Base-by-base conservation (phyloP, 2,113 vertebrate species). In the Hiodon tergisus region DNA sequence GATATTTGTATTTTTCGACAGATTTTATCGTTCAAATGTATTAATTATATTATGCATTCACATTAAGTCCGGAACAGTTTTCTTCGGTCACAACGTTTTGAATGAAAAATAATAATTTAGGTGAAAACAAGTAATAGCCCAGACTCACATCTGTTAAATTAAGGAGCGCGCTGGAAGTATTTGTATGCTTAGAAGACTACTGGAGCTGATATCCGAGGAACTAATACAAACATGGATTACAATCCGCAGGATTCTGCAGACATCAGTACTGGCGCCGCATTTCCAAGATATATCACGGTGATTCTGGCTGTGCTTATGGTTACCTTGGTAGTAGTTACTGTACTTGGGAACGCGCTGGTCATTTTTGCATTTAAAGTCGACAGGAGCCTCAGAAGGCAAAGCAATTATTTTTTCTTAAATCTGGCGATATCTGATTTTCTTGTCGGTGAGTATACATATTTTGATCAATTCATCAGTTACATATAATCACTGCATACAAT, bases 361-460 rank as follows among this genome's bases (percentile, higher is more conserved):
- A 94, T 96, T 79, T 80, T 94, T 69, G 94, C 93, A 57, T 96
- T 98, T 76, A 80, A 92, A 78, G 80, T 91, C 86, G 94, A 97
- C 87, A 93, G 91, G 83, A 95, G 90, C 76, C 92, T 96, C 71
- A 91, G 95, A 77, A 93, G 89, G 69, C 89, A 90, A 62, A 95
- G 92, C 77, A 96, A 93, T 84, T 96, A 93, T 63, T 95, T 91
- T 86, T 90, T 95, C 59, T 81, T 95, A 63, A 98, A 98, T 80
- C 89, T 97, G 84, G 95, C 94, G 13, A 88, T 96, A 84, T 94
- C 94, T 58, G 95, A 97, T 88, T 95, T 97, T 84, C 92, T 94
- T 47, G 93, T 96, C 17, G 94, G 94, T 95, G 88, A 95, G 94
- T 92, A 11, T 9, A 14, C 58, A 59, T 59, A 59, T 59, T 59